These are phyloP conservation scores for Pristiophorus japonicus DNA, from an alignment of 2,113 vertebrate species.

Conservation along the genomic window DNA sequence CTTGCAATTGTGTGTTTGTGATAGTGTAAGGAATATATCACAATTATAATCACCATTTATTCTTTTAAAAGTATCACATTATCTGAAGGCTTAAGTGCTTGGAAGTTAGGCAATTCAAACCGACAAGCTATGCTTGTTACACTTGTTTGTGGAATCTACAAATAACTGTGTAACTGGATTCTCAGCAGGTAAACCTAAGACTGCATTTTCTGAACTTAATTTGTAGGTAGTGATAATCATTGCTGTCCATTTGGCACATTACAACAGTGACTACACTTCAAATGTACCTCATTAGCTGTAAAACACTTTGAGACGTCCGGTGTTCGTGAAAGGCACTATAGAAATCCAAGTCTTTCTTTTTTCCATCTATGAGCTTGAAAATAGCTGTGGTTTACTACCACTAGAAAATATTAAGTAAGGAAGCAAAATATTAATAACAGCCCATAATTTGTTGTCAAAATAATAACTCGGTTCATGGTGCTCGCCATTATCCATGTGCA, in stretches of 20 bases:
- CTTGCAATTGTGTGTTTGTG: too few relatives aligned
- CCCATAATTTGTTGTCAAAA: neutral
- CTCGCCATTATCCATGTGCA: too few relatives aligned
- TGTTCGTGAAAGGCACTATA: too few relatives aligned
- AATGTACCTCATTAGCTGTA: too few relatives aligned
- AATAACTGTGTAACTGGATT: neutral
- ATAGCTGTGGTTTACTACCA: neutral
- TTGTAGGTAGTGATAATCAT: neutral
- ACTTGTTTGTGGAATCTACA: neutral
- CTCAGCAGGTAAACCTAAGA: neutral
- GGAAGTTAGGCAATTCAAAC: neutral
- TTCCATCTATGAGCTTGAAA: neutral
- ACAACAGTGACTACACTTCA: too few relatives aligned
- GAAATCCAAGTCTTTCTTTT: too few relatives aligned
- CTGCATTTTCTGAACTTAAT: neutral
- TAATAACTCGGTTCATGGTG: too few relatives aligned
- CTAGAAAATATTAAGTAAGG: neutral
- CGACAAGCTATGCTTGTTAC: neutral
- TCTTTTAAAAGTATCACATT: neutral
- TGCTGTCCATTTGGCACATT: too few relatives aligned
- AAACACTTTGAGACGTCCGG: too few relatives aligned
- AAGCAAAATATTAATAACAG: neutral
- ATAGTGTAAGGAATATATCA: too few relatives aligned
- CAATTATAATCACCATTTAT: constrained; percentile 18
- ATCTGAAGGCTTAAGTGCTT: neutral